Conservation (phyloP, 2,888 invertebrate genomes). For the Deilephila elpenor region DNA sequence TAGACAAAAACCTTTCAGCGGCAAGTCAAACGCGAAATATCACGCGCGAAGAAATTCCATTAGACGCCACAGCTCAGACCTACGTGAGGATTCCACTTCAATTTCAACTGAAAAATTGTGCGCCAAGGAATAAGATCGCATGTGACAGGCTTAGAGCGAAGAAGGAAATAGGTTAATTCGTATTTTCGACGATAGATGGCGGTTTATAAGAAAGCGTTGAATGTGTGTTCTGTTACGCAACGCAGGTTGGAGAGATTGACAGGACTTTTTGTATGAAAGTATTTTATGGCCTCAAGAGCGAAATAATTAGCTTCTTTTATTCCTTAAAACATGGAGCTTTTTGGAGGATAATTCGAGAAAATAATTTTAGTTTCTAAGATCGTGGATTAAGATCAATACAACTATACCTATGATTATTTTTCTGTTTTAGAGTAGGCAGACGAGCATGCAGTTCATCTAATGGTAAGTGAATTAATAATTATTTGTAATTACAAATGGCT, state of each 20-base stretch:
- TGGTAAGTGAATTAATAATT: too few species aligned
- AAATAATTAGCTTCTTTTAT: too few species aligned
- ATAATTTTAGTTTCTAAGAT: too few species aligned
- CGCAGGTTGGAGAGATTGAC: not conserved
- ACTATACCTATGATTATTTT: too few species aligned
- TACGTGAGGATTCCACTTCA: slow-evolving; percentile 35
- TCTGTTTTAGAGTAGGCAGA: too few species aligned
- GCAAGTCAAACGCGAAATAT: slow-evolving; percentile 6
- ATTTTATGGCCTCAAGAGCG: too few species aligned
- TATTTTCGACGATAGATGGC: slow-evolving; percentile 1
- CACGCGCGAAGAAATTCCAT: slow-evolving; percentile 24
- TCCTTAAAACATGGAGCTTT: too few species aligned
- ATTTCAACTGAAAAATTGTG: slow-evolving; percentile 34
- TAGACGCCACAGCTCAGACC: slow-evolving; percentile 4
- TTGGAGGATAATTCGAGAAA: too few species aligned
- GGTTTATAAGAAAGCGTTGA: not conserved
- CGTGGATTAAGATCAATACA: too few species aligned
- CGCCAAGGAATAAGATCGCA: not conserved
- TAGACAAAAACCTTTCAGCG: slow-evolving; percentile 18
- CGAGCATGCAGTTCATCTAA: too few species aligned
- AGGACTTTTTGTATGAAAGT: too few species aligned
- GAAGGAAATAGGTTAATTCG: not conserved
- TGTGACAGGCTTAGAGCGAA: not conserved
- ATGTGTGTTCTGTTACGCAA: not conserved
- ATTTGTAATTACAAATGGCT: too few species aligned